These are phyloP conservation scores for Cerceris ruficornis DNA, from an alignment of 2,888 invertebrate genomes.

Conservation along the genomic window DNA sequence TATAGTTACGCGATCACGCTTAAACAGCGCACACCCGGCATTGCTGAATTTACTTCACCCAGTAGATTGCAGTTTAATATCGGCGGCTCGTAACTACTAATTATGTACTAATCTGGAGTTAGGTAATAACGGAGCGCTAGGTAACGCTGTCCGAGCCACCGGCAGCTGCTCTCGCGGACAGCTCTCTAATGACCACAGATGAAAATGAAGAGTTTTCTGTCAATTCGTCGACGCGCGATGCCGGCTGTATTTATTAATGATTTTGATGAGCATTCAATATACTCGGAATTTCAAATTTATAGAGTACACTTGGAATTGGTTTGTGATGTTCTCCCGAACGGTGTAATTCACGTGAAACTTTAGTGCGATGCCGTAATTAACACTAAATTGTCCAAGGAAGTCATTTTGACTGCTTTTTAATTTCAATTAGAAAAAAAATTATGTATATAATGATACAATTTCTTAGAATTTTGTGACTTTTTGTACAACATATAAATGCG, in stretches of 20 bases:
- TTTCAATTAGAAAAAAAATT: no score
- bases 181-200: background rate
- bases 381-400: no score
- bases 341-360: no score
- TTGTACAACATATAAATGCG: no score
- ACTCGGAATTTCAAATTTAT: no score
- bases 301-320: no score
- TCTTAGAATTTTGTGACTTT: no score
- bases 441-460: no score
- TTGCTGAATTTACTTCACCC: constrained; percentile 48
- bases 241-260: background rate
- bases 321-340: no score
- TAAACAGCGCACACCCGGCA: constrained; percentile 38
- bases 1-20: constrained; percentile 48
- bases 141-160: constrained; percentile 39
- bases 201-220: constrained; percentile 6
- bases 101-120: constrained; percentile 63
- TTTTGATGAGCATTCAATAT: no score
- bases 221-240: background rate
- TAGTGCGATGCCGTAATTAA: no score
- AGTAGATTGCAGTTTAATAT: constrained; percentile 61
- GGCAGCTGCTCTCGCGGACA: constrained; percentile 47
- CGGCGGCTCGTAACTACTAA: constrained; percentile 52
- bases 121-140: constrained; percentile 47
- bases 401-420: no score